Conservation (phyloP, 30 jellyfish, hydroid and myxozoan species). For the Aurelia aurita complex sp. Pacific region DNA sequence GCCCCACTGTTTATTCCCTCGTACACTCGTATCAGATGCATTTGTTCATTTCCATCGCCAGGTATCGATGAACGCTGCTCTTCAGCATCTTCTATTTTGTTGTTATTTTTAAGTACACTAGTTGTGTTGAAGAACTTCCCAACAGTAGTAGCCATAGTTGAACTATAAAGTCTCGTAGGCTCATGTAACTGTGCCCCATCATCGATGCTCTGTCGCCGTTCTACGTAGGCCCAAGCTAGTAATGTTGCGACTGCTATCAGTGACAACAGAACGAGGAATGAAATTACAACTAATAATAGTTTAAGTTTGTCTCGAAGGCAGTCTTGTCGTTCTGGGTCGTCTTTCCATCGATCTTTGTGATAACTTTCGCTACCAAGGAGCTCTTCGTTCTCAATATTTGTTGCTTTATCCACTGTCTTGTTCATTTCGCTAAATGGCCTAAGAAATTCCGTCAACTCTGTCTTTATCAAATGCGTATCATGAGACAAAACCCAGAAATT, state of each 20-base stretch:
- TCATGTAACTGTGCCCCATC: conserved; percentile 45
- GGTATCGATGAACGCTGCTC: conserved; percentile 65
- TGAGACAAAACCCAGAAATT: too few relatives aligned
- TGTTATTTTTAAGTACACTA: not conserved
- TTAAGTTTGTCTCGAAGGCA: conserved; percentile 38
- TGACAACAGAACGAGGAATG: conserved; percentile 29
- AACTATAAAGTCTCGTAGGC: conserved; percentile 57
- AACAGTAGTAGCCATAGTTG: conserved; percentile 18
- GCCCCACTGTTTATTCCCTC: conserved; percentile 91
- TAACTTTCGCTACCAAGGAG: not conserved
- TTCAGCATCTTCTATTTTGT: not conserved
- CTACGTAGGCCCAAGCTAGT: conserved; percentile 74
- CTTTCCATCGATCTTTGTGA: conserved; percentile 20
- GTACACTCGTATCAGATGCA: conserved; percentile 83
- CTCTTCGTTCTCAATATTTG: conserved; percentile 15
- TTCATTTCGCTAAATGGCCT: not conserved
- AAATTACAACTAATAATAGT: conserved; percentile 25
- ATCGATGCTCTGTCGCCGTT: conserved; percentile 14
- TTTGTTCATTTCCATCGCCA: conserved; percentile 40
- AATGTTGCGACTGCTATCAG: conserved; percentile 54
- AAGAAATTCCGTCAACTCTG: too few relatives aligned
- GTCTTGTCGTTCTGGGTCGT: conserved; percentile 12
- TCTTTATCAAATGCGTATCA: too few relatives aligned
- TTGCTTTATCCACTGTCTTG: conserved; percentile 37
- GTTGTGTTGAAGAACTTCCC: not conserved